Conservation (phyloP, 2,888 invertebrate species). For the Rhamnusium bicolor region DNA sequence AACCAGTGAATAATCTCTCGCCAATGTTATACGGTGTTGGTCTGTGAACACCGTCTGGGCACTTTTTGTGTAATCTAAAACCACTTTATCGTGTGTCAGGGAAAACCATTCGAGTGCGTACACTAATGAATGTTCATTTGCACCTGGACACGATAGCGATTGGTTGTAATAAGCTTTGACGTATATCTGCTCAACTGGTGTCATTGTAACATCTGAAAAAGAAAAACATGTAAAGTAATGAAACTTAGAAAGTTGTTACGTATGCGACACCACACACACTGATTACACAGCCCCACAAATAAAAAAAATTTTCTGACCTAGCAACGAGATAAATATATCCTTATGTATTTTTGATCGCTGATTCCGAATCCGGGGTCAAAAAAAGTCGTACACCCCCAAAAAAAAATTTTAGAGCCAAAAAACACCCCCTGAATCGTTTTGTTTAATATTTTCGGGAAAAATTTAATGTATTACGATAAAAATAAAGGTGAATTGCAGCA, state of each 20-base stretch:
- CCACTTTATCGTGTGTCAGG: conserved; percentile 69
- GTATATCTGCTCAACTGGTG: conserved; percentile 74
- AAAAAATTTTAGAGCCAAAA: too few species aligned
- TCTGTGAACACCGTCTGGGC: conserved; percentile 72
- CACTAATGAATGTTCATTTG: conserved; percentile 79
- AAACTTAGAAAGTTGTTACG: not conserved
- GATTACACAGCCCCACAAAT: too few species aligned
- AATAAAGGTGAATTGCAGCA: too few species aligned
- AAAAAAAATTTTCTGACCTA: too few species aligned
- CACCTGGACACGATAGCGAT: conserved; percentile 79
- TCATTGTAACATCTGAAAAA: conserved; percentile 76
- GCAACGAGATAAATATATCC: too few species aligned
- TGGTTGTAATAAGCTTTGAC: conserved; percentile 79
- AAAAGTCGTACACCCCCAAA: too few species aligned
- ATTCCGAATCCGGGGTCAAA: too few species aligned
- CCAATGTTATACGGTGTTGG: conserved; percentile 74
- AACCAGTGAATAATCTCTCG: conserved; percentile 76
- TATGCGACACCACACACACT: not conserved
- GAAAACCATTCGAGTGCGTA: conserved; percentile 77
- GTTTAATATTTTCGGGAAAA: too few species aligned
- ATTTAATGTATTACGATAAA: too few species aligned
- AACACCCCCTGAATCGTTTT: too few species aligned
- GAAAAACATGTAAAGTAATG: conserved; percentile 23
- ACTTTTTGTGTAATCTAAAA: conserved; percentile 73
- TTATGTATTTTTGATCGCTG: too few species aligned